phyloP scores from a whole-genome alignment of 2,113 vertebrate genomes.

The Notarius lentiginosus region DNA sequence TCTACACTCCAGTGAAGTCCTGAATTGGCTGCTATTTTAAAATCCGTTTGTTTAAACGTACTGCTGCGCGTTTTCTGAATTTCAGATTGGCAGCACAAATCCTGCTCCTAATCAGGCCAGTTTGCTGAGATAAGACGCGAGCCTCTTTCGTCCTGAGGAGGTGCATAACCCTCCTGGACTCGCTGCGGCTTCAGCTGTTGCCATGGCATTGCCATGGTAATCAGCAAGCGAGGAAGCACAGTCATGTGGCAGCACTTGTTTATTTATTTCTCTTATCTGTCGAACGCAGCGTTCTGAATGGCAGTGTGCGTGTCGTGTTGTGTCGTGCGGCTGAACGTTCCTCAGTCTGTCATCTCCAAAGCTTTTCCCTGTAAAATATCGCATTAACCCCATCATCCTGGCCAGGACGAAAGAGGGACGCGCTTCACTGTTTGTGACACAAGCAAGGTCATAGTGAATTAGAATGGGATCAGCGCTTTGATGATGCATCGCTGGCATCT shows the following conservation, averaged over 20 bases:
- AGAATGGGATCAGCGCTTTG: slow-evolving; percentile 25
- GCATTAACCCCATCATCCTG: slow-evolving; percentile 12
- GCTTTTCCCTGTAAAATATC: slow-evolving; percentile 18
- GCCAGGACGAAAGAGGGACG: slow-evolving; percentile 20
- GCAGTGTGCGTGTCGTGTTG: neutral
- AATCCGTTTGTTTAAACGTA: neutral
- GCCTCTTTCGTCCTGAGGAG: slow-evolving; percentile 40
- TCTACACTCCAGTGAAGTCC: neutral
- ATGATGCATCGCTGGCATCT: slow-evolving; percentile 33
- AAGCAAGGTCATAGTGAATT: slow-evolving; percentile 44
- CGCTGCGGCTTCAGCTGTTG: slow-evolving; percentile 71
- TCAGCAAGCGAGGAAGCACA: slow-evolving; percentile 62
- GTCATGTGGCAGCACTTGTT: slow-evolving; percentile 57
- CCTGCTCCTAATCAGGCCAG: neutral
- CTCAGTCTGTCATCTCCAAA: slow-evolving; percentile 27
- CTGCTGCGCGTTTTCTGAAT: neutral
- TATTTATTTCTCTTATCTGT: slow-evolving; percentile 53
- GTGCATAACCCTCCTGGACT: slow-evolving; percentile 64
- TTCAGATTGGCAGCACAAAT: neutral
- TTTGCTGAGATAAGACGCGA: slow-evolving; percentile 16
- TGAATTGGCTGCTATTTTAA: neutral
- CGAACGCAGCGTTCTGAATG: slow-evolving; percentile 29
- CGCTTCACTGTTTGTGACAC: slow-evolving; percentile 29
- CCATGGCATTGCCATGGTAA: slow-evolving; percentile 72
- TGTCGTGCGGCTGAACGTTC: neutral